These are phyloP conservation scores for Teleogryllus oceanicus DNA, from an alignment of 2,888 invertebrate genomes.

Conservation along the genomic window DNA sequence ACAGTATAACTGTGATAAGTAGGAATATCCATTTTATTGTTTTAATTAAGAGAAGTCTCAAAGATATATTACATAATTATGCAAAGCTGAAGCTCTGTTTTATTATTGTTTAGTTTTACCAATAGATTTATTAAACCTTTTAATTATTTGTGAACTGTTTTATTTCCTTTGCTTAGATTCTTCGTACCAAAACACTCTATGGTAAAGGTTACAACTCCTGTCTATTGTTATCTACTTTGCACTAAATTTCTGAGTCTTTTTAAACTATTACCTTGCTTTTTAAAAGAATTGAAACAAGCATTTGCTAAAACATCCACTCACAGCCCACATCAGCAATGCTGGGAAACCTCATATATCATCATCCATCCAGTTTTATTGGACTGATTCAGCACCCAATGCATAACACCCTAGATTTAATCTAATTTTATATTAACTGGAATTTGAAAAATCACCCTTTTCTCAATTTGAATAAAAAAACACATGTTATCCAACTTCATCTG, in stretches of 20 bases:
- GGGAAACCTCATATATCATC: neutral
- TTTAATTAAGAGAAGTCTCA: constrained; percentile 7
- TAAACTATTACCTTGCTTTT: neutral
- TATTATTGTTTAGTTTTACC: constrained; percentile 1
- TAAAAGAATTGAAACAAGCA: constrained; percentile 11
- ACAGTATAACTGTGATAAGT: constrained; percentile 6
- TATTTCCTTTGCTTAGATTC: neutral
- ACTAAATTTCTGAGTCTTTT: constrained; percentile 11
- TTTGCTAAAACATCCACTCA: constrained; percentile 6
- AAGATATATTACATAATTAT: constrained; percentile 18
- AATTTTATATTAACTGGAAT: constrained; percentile 11
- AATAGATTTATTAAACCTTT: constrained; percentile 1
- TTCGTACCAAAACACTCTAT: constrained; percentile 18
- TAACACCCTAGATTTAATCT: constrained; percentile 18
- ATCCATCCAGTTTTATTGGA: constrained; percentile 2
- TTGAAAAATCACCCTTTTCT: constrained; percentile 4
- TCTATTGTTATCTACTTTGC: constrained; percentile 3
- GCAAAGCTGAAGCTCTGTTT: constrained; percentile 11
- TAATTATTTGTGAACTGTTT: constrained; percentile 9
- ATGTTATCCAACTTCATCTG: neutral
- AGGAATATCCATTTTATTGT: constrained; percentile 10
- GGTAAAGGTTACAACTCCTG: constrained; percentile 10
- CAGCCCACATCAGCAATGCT: constrained; percentile 9
- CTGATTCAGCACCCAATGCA: constrained; percentile 11
- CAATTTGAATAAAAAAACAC: neutral